Evolutionary conservation across 2,888 invertebrate species (phyloP).

Genomic region (Epirrhoe alternata): DNA sequence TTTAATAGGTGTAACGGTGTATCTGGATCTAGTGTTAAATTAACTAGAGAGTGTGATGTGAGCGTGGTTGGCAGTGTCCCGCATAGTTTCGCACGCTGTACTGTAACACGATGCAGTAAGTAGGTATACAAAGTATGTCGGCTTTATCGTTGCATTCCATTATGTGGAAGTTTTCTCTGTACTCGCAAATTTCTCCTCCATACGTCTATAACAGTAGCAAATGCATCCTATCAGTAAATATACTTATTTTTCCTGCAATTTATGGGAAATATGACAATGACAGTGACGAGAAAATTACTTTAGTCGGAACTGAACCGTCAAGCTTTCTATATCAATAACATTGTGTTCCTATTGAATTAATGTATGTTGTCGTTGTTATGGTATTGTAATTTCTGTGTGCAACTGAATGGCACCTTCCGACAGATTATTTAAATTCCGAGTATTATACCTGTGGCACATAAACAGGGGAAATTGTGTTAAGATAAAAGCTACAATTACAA

Average conservation of each 20-base stretch:
- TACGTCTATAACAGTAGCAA: neutral
- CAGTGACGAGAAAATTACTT: slow-evolving; percentile 4
- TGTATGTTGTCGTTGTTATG: neutral
- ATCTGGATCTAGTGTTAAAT: slow-evolving; percentile 13
- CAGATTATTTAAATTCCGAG: too few species aligned
- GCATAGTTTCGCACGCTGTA: slow-evolving; percentile 32
- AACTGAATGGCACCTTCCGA: neutral
- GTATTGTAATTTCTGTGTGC: neutral
- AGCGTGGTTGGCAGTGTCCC: slow-evolving; percentile 31
- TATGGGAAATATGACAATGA: neutral
- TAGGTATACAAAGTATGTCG: slow-evolving; percentile 17
- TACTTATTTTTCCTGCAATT: neutral
- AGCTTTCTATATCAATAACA: slow-evolving; percentile 10
- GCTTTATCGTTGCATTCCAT: slow-evolving; percentile 14
- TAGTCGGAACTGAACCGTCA: slow-evolving; percentile 1
- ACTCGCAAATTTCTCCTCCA: neutral
- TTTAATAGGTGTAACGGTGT: slow-evolving; percentile 11
- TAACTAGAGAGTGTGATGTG: slow-evolving; percentile 34
- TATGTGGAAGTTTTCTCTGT: neutral
- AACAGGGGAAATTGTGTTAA: too few species aligned
- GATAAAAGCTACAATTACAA: too few species aligned
- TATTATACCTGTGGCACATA: too few species aligned
- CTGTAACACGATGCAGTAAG: slow-evolving; percentile 24
- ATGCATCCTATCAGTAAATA: neutral
- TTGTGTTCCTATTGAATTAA: neutral